These are phyloP conservation scores for Dryocosmus kuriphilus DNA, from an alignment of 2,888 invertebrate genomes.

Conservation along the genomic window DNA sequence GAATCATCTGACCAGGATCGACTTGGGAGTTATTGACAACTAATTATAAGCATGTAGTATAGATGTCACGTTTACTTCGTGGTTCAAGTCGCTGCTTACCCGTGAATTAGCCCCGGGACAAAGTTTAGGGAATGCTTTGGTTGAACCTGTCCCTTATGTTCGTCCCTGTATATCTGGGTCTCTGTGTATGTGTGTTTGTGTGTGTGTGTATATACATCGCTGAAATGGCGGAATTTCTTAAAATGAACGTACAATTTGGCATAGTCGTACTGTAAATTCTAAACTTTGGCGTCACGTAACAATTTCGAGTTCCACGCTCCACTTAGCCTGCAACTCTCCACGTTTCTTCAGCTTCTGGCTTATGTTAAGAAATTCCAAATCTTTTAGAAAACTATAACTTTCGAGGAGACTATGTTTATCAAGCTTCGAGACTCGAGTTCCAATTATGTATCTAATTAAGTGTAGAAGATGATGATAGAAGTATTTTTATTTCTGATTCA, in stretches of 20 bases:
- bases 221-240: conserved; percentile 62
- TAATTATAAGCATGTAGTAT: background rate
- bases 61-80: conserved; percentile 19
- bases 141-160: conserved; percentile 48
- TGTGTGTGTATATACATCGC: conserved; percentile 54
- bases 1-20: conserved; percentile 11
- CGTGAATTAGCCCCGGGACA: conserved; percentile 49
- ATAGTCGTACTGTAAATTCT: conserved; percentile 71
- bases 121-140: conserved; percentile 50
- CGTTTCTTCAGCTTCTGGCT: background rate
- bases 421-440: too few relatives aligned
- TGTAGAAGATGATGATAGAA: too few relatives aligned
- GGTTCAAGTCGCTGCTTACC: conserved; percentile 36
- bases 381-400: background rate
- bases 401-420: too few relatives aligned
- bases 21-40: conserved; percentile 12
- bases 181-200: background rate
- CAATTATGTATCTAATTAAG: too few relatives aligned
- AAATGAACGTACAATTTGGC: conserved; percentile 54
- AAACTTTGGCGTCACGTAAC: conserved; percentile 64
- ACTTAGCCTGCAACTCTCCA: background rate
- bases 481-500: too few relatives aligned
- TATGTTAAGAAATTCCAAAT: background rate
- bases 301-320: conserved; percentile 59
- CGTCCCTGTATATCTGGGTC: conserved; percentile 7